Base-by-base conservation (phyloP, 2,113 vertebrate species). In the Periophthalmus modestus region DNA sequence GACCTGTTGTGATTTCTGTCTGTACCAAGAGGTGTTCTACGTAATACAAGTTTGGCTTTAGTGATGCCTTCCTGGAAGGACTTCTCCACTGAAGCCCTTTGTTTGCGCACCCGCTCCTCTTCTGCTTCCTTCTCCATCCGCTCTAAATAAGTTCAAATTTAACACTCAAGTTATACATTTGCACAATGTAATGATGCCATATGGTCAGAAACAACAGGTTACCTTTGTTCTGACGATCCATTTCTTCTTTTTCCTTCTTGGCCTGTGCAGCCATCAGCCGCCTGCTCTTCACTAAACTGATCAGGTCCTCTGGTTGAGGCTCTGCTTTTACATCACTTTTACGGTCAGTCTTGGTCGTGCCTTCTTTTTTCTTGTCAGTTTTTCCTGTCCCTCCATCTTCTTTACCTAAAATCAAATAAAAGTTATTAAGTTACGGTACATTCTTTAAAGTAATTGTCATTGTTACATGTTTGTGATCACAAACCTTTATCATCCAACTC, bases 1-100 rank as follows among this genome's bases (percentile, higher is more conserved):
- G 18, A 97, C 96, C 98, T 94, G 91, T 97, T 99, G 72, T 99
- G 98, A 77, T 96, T 98, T 28, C 98, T 94, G 77, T 99, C 98
- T 0, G 97, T 98, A 46, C 98, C 98, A 28, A 99, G 78, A 0
- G 97, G 97, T 0, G 92, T 89, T 82, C 97, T 93, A 43, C 97
- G 95, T 90, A 97, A 84, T 68, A 98, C 96, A 1, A 96, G 93
- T 62, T 94, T 97, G 0, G 97, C 95, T 87, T 95, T 98, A 80
- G 95, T 90, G 54, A 99, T 95, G 2, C 97, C 98, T 0, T 99
- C 98, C 72, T 98, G 97, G 71, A 99, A 98, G 12, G 93, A 94
- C 70, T 94, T 95, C 88, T 99, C 98, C 0, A 94, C 90, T 5
- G 95, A 88, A 7, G 94, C 96, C 83, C 94, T 96, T 75, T 97